Evolutionary conservation across 2,888 invertebrate species (phyloP).

Genomic region (Acanthosepion esculentum): DNA sequence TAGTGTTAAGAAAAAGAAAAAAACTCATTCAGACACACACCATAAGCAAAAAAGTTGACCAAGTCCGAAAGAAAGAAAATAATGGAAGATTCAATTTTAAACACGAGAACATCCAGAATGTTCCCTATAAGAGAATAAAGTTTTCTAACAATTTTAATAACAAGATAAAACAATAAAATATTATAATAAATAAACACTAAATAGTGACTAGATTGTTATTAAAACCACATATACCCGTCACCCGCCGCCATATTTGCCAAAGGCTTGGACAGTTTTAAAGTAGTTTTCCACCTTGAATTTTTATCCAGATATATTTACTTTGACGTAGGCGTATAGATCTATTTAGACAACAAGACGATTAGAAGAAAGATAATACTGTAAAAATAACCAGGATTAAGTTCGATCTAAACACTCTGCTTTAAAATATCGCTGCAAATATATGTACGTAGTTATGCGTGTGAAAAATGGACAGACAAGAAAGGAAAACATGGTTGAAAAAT

Average conservation of each 20-base stretch:
- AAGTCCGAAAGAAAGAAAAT: not conserved
- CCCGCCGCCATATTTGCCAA: constrained; percentile 23
- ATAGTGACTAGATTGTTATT: not conserved
- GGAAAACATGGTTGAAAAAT: constrained; percentile 33
- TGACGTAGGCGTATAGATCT: not conserved
- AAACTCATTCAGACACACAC: not conserved
- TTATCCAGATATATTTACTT: not conserved
- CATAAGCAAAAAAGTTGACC: not conserved
- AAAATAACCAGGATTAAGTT: not conserved
- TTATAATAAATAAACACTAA: not conserved
- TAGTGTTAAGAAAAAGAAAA: not conserved
- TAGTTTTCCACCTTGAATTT: constrained; percentile 25
- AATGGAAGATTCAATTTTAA: not conserved
- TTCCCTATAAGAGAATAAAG: not conserved
- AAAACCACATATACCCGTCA: not conserved
- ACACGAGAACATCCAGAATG: not conserved
- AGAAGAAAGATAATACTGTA: not conserved
- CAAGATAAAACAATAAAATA: not conserved
- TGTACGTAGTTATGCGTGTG: not conserved
- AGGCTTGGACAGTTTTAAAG: not conserved
- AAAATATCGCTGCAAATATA: not conserved
- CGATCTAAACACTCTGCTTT: not conserved
- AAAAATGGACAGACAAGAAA: constrained; percentile 12
- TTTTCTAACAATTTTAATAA: not conserved
- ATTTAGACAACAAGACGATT: not conserved